These are phyloP conservation scores for Oxytorus armatus DNA, from an alignment of 2,888 invertebrate species.

Conservation along the genomic window DNA sequence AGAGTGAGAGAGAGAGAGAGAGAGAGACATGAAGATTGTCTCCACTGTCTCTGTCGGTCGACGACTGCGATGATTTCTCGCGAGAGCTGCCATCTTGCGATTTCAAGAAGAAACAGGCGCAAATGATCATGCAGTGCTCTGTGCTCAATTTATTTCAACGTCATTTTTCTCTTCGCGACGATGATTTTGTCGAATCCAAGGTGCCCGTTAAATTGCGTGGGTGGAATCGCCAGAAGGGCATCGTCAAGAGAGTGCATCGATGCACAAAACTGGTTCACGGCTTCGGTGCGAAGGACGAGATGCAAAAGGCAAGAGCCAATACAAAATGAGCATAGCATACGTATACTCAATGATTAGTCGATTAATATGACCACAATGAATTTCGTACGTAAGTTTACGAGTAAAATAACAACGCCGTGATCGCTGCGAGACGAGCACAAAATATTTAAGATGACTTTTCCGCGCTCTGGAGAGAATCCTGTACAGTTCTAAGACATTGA, in stretches of 20 bases:
- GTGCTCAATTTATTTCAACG: slow-evolving; percentile 9
- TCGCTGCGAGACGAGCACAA: background rate
- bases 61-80: slow-evolving; percentile 11
- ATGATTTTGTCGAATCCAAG: background rate
- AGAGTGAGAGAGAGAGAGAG: background rate
- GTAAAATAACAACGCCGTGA: background rate
- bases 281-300: slow-evolving; percentile 37
- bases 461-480: background rate
- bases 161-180: background rate
- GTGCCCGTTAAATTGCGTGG: slow-evolving; percentile 18
- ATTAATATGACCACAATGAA: slow-evolving; percentile 44
- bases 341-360: slow-evolving; percentile 31
- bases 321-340: slow-evolving; percentile 11
- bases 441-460: background rate
- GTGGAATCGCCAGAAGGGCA: slow-evolving; percentile 21
- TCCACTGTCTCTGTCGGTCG: background rate
- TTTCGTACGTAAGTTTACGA: background rate
- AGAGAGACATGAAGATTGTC: background rate
- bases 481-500: background rate
- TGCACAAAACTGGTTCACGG: slow-evolving; percentile 40
- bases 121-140: background rate
- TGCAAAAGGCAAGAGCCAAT: slow-evolving; percentile 9
- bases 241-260: slow-evolving; percentile 14
- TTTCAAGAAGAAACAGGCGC: slow-evolving; percentile 1
- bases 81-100: slow-evolving; percentile 59